Base-by-base conservation (phyloP, 2,888 invertebrate genomes). In the Athalia rosae region DNA sequence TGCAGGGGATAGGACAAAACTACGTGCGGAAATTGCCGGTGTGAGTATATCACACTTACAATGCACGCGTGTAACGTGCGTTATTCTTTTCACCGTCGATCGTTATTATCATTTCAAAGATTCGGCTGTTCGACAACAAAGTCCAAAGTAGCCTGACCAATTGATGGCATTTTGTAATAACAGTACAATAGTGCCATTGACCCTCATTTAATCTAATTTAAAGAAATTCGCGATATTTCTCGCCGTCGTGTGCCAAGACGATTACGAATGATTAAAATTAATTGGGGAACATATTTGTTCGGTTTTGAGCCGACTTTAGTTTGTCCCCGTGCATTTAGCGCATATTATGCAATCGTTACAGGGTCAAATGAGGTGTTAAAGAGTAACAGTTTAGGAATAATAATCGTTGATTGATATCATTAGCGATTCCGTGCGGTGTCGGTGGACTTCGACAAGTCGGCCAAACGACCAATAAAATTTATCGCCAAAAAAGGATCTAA, bases 1-100 rank as follows among this genome's bases (percentile, higher is more conserved):
- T 62, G 61, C n/a, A n/a, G n/a, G 74, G 74, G 62, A 74, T 62
- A 61, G 50, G 47, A 74, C 58, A 15, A 47, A 61, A 13, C 28
- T 8, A 53, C 74, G 45, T 15, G 48, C 43, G 15, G 45, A 4
- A 71, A n/a, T 71, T 28, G 28, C 69, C 9, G 58, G 58, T 43
- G 56, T 71, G 58, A 67, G 71, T 71, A 58, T n/a, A 28, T n/a
- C 56, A 5, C 56, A n/a, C 13, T 28, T 61, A 15, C 13, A 28
- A 8, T n/a, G n/a, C n/a, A n/a, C n/a, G n/a, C 61, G 8, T 74
- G 41, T 7, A 45, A n/a, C n/a, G n/a, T n/a, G n/a, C 74, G 50
- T 47, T 47, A 58, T 13, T 58, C 5, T 15, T 71, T 45, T 45
- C 13, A 28, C 28, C 28, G n/a, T 50, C 58, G 45, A n/a, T 45